Evolutionary conservation across 2,888 invertebrate genomes (phyloP), one percentile per base, ranked within the genome.

Genomic region (Agonopterix arenella): DNA sequence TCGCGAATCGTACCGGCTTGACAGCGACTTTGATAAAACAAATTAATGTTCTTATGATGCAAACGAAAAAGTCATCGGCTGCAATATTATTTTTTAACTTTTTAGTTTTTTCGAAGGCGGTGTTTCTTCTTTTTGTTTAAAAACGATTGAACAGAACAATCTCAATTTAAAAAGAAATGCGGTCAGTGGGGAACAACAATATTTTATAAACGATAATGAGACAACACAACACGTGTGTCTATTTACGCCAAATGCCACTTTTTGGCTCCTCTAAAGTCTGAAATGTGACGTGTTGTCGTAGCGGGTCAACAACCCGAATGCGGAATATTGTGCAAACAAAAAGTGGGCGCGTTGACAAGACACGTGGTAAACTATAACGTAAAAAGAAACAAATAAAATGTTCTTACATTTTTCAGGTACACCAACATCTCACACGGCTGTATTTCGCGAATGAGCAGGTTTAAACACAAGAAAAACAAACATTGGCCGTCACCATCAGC

Each of bases 331-430:
- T 37, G 18, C 41, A 41, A 44, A 51, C 36, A 45, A 47, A 45
- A 11, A 46, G 2, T 42, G 51, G 28, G 42, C 38, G 5, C 13
- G 40, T 41, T 16, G 44, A 16, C 47, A 51, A 43, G 13, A 28
- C 18, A 37, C 13, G 45, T 5, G 11, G 45, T 41, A 45, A 11
- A 44, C 11, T 1, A n/a, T 40, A 43, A 43, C 11, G 16, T 28
- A 28, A 28, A 28, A 44, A 36, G 8, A 47, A 41, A 36, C 8
- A 11, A 41, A 44, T 8, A 45, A 52, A 47, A 59, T 44, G 56
- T 51, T 69, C 77, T 76, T 73, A 78, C 79, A 60, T 76, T 74
- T 74, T 70, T 77, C 50, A 79, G 63, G 69, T 77, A 76, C 61
- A 72, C 75, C 70, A 79, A 66, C 79, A 77, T 78, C 48, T 46